Percentiles rank a stretch among this genome's conserved stretches.
Evolutionary conservation across 2,113 vertebrate genomes (phyloP).

Genomic region (Alosa alosa): DNA sequence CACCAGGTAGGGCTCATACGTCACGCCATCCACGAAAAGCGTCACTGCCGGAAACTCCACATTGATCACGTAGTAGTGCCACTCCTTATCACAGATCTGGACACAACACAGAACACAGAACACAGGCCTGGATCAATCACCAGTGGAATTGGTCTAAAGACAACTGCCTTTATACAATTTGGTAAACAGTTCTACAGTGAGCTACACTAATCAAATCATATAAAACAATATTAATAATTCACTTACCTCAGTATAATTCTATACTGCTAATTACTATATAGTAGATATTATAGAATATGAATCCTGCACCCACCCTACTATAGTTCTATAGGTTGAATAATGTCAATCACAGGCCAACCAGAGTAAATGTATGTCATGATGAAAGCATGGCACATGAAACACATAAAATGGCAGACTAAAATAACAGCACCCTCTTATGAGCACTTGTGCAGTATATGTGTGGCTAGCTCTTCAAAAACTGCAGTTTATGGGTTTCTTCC

Average conservation of each 20-base stretch:
- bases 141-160: not conserved
- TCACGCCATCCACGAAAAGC: slow-evolving; percentile 90
- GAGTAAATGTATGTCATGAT: not conserved
- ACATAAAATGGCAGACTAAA: not conserved
- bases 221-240: no score
- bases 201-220: no score
- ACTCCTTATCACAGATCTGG: slow-evolving; percentile 98
- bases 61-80: slow-evolving; percentile 97
- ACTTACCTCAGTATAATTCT: no score
- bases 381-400: not conserved
- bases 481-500: not conserved
- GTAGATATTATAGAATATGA: not conserved
- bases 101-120: slow-evolving; percentile 25
- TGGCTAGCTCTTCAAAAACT: not conserved
- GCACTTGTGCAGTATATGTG: not conserved
- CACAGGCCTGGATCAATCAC: not conserved
- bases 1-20: slow-evolving; percentile 94
- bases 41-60: slow-evolving; percentile 93
- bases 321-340: not conserved
- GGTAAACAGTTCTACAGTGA: not conserved
- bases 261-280: not conserved
- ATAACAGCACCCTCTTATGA: not conserved
- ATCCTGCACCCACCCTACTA: not conserved
- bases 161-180: not conserved
- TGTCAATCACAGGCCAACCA: not conserved